A percentile compares a stretch with the other conserved stretches of the same genome.
phyloP scores from a whole-genome alignment of 2,113 vertebrate species.

The Bufo gargarizans region DNA sequence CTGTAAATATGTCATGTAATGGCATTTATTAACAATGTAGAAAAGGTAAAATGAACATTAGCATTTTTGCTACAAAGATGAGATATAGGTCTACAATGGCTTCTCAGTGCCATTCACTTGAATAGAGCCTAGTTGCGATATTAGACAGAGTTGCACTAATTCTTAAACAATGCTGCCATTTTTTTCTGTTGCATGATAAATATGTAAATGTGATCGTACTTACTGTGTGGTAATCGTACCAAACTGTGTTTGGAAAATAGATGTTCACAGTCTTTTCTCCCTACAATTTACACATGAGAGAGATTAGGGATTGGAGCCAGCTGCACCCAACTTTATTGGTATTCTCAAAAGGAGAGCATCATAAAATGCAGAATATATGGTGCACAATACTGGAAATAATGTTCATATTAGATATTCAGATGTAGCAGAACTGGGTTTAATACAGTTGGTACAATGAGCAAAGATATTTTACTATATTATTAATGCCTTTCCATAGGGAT shows the following conservation, averaged over 20 bases:
- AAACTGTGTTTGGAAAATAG: constrained; percentile 65
- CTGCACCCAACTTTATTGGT: too few relatives aligned
- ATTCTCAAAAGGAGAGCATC: too few relatives aligned
- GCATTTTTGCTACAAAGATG: too few relatives aligned
- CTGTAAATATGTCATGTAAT: too few relatives aligned
- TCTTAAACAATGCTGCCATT: not conserved
- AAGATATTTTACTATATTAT: not conserved
- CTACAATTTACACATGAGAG: constrained; percentile 54
- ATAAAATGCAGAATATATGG: too few relatives aligned
- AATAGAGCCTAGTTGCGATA: not conserved
- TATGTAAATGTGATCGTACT: constrained; percentile 20
- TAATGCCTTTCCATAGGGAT: not conserved
- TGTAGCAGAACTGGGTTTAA: too few relatives aligned
- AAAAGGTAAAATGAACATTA: too few relatives aligned
- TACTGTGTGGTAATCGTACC: constrained; percentile 69
- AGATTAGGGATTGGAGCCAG: too few relatives aligned
- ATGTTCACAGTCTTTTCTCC: not conserved
- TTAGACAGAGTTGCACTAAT: not conserved
- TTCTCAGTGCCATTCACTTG: not conserved
- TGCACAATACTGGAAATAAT: not conserved
- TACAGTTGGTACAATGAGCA: not conserved
- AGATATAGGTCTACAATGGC: not conserved
- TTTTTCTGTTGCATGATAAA: not conserved
- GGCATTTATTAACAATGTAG: too few relatives aligned
- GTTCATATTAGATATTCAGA: not conserved